Percentiles rank a stretch among this genome's conserved stretches.
phyloP scores from a whole-genome alignment of 2,888 invertebrate species.

The Apotomis capreana region DNA sequence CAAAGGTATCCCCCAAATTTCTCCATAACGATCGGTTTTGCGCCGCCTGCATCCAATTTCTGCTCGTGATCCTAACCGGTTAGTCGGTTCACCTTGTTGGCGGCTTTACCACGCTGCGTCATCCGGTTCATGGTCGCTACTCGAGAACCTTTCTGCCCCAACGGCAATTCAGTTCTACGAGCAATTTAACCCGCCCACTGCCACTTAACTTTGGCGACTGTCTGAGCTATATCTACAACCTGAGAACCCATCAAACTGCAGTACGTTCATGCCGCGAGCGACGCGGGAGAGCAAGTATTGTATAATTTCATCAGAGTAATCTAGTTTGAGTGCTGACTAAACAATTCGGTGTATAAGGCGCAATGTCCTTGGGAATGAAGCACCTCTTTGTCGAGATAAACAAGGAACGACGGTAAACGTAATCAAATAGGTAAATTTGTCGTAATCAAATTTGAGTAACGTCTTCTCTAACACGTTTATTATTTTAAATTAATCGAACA shows the following conservation, averaged over 20 bases:
- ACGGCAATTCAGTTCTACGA: too few relatives aligned
- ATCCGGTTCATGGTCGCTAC: too few relatives aligned
- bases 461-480: constrained; percentile 42
- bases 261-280: background rate
- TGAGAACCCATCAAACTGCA: background rate
- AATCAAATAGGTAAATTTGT: constrained; percentile 37
- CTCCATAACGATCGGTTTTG: too few relatives aligned
- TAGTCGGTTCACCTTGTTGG: too few relatives aligned
- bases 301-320: constrained; percentile 46
- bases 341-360: constrained; percentile 45
- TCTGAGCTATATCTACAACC: too few relatives aligned
- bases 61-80: too few relatives aligned
- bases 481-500: background rate
- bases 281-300: background rate
- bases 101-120: too few relatives aligned
- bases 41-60: too few relatives aligned
- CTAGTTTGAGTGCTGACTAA: constrained; percentile 46
- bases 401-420: constrained; percentile 39
- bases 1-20: too few relatives aligned
- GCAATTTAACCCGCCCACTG: too few relatives aligned
- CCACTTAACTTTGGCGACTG: too few relatives aligned
- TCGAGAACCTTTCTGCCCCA: too few relatives aligned
- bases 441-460: constrained; percentile 30
- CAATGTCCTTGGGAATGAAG: constrained; percentile 38
- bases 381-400: constrained; percentile 43